Conservation (phyloP, 1,140 invertebrate genomes). For the Augochlora pura region DNA sequence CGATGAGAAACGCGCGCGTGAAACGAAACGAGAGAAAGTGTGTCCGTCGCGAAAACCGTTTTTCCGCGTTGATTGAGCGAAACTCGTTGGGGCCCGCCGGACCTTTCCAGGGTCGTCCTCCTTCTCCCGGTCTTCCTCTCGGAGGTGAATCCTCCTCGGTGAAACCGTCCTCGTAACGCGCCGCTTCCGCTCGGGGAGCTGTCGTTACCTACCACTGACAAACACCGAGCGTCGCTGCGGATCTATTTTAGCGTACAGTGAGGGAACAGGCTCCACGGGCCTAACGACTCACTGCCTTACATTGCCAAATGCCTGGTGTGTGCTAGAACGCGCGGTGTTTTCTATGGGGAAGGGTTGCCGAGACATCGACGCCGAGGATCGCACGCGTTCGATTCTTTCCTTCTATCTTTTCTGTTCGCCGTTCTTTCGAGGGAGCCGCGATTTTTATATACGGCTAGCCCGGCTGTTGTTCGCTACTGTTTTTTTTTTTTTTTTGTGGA, state of each 20-base stretch:
- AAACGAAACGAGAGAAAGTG: too few species aligned
- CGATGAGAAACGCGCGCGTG: background rate
- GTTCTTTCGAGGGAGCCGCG: background rate
- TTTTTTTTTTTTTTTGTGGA: too few species aligned
- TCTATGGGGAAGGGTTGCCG: background rate
- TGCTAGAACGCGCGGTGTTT: conserved; percentile 1
- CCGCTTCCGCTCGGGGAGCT: too few species aligned
- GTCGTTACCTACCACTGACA: background rate
- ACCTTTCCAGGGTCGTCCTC: too few species aligned
- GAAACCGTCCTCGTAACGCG: too few species aligned
- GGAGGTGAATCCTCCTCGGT: too few species aligned
- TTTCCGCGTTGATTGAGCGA: too few species aligned
- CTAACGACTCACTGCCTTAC: conserved; percentile 66
- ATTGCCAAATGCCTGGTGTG: conserved; percentile 72
- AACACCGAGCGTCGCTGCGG: conserved; percentile 7
- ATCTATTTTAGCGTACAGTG: conserved; percentile 25
- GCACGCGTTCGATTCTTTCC: background rate
- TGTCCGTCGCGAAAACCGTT: too few species aligned
- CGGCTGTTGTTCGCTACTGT: background rate
- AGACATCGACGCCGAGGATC: too few species aligned
- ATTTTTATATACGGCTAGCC: background rate
- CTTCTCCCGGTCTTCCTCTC: too few species aligned
- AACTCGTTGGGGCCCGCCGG: too few species aligned
- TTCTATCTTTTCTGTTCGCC: background rate
- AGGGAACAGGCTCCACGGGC: conserved; percentile 25